phyloP scores from a whole-genome alignment of 2,888 invertebrate species.

The Perdita meconis region DNA sequence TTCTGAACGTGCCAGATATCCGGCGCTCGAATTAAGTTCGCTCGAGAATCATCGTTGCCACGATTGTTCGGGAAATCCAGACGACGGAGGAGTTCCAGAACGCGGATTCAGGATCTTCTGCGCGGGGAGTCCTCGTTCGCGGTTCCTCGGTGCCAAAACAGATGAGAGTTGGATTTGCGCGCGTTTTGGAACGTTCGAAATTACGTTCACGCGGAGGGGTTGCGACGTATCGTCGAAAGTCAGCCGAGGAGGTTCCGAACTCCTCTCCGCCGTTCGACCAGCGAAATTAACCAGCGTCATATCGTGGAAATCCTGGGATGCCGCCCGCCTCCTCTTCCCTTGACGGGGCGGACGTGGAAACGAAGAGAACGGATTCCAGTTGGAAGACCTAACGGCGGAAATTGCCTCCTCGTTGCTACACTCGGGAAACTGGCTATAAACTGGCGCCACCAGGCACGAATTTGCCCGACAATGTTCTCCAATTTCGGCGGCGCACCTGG shows the following conservation, averaged over 20 bases:
- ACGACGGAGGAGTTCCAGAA: background rate
- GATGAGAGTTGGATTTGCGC: constrained; percentile 29
- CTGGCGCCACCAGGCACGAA: background rate
- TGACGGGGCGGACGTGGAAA: background rate
- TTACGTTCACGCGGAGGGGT: constrained; percentile 33
- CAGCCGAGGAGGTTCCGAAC: background rate
- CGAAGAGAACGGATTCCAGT: constrained; percentile 17
- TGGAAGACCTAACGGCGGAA: constrained; percentile 33
- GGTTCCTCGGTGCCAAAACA: background rate
- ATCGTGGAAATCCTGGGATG: constrained; percentile 36
- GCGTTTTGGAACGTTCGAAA: constrained; percentile 29
- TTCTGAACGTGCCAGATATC: constrained; percentile 2
- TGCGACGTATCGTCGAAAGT: constrained; percentile 32
- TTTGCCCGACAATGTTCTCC: constrained; percentile 15
- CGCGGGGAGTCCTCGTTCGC: background rate
- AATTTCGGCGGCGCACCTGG: constrained; percentile 3
- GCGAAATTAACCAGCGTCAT: constrained; percentile 54
- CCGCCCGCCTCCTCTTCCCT: background rate
- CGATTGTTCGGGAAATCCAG: constrained; percentile 1
- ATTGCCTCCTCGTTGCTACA: constrained; percentile 33
- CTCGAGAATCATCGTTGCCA: background rate
- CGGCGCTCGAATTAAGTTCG: background rate
- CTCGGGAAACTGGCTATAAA: constrained; percentile 18
- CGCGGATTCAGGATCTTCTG: background rate
- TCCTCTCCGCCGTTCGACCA: background rate